Evolutionary conservation across 2,797 vertebrate genomes (phyloP).

Genomic region (Falco rusticolus): DNA sequence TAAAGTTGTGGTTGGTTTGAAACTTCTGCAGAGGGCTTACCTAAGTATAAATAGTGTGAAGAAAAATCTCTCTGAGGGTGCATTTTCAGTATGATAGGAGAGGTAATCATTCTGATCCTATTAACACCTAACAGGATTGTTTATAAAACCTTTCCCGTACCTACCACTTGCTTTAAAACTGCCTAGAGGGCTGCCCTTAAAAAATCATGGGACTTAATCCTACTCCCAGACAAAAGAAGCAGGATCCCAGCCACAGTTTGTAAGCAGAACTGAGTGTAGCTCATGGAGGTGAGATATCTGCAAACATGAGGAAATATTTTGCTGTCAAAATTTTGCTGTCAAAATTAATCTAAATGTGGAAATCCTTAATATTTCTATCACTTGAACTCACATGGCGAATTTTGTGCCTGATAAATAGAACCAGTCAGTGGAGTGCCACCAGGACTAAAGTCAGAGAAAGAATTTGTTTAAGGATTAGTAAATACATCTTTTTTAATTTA

Average conservation of each 20-base stretch:
- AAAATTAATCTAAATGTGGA: not conserved
- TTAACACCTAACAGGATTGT: constrained; percentile 40
- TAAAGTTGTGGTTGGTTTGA: not conserved
- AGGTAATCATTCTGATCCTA: constrained; percentile 40
- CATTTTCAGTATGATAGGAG: not conserved
- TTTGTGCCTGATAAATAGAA: not conserved
- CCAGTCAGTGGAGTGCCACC: not conserved
- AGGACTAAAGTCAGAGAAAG: not conserved
- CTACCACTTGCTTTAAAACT: not conserved
- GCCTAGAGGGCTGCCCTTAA: not conserved
- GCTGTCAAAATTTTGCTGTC: not conserved
- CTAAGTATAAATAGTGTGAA: not conserved
- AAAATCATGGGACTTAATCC: not conserved
- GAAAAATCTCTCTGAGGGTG: not conserved
- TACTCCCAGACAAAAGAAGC: not conserved
- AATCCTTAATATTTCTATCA: not conserved
- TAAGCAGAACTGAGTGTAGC: not conserved
- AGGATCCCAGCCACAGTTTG: not conserved
- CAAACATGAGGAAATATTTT: not conserved
- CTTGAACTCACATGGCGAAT: not conserved
- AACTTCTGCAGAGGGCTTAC: constrained; percentile 5
- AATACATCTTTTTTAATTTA: not conserved
- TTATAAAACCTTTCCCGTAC: not conserved
- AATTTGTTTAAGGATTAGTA: not conserved
- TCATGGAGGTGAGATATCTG: not conserved